These are phyloP conservation scores for Palythoa heliodiscus DNA, from an alignment of 92 coral and sea anemone genomes.

Conservation along the genomic window DNA sequence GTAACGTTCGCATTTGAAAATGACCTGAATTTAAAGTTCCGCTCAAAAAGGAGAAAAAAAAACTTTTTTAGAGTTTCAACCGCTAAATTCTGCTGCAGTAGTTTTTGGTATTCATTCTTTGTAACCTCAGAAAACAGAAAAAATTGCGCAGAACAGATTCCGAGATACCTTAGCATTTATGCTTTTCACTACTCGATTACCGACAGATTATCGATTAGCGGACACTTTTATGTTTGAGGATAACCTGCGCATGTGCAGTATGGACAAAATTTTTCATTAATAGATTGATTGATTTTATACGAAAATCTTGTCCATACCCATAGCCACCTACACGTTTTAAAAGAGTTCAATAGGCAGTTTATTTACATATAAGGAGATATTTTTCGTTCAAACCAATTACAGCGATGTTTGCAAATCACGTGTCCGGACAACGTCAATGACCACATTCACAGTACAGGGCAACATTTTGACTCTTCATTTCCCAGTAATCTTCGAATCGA, in stretches of 20 bases:
- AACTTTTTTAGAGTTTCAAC: no score
- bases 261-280: neutral
- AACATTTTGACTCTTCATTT: slow-evolving; percentile 42
- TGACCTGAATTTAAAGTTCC: no score
- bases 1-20: no score
- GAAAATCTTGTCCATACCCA: neutral
- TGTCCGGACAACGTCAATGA: slow-evolving; percentile 34
- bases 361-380: neutral
- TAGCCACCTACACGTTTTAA: neutral
- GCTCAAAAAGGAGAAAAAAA: no score
- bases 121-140: no score
- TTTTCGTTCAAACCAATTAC: neutral
- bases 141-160: no score
- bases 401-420: neutral
- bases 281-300: neutral
- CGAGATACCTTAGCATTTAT: no score
- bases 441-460: slow-evolving; percentile 70
- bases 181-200: no score
- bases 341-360: neutral
- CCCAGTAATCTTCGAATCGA: slow-evolving; percentile 78
- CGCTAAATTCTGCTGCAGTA: no score
- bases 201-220: no score
- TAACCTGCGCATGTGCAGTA: neutral
- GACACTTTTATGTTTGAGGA: no score
- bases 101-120: no score